phyloP scores from a whole-genome alignment of 2,888 invertebrate species.

The Bombylius discolor region DNA sequence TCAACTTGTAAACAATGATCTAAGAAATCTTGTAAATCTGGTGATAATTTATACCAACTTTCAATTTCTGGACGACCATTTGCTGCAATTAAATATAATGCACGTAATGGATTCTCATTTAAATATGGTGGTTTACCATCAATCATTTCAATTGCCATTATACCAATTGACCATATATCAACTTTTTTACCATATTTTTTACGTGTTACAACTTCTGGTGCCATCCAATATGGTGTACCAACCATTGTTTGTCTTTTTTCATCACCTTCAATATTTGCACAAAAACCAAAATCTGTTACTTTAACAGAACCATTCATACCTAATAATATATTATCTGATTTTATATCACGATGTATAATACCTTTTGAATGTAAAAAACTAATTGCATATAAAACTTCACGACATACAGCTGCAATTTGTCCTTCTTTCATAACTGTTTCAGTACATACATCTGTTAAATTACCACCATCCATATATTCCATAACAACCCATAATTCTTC shows the following conservation, averaged over 20 bases:
- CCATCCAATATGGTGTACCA: constrained; percentile 99
- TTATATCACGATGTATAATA: constrained; percentile 90
- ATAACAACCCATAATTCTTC: constrained; percentile 94
- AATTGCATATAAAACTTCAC: constrained; percentile 78
- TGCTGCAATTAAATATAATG: constrained; percentile 89
- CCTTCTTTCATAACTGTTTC: constrained; percentile 95
- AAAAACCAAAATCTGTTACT: constrained; percentile 95
- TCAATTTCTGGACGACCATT: constrained; percentile 87
- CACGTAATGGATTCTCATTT: constrained; percentile 82
- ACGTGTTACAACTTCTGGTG: constrained; percentile 84
- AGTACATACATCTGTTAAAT: constrained; percentile 91
- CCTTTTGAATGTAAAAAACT: constrained; percentile 79
- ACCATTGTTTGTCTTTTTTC: constrained; percentile 96
- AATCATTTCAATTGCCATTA: constrained; percentile 91
- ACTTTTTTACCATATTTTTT: constrained; percentile 90
- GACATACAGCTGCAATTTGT: constrained; percentile 90
- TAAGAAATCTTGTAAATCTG: constrained; percentile 66
- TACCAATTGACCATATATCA: constrained; percentile 92
- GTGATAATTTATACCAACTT: constrained; percentile 64
- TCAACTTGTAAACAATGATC: constrained; percentile 85
- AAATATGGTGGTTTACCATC: constrained; percentile 96
- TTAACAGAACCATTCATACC: constrained; percentile 88
- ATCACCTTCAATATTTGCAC: constrained; percentile 89
- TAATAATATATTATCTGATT: constrained; percentile 91
- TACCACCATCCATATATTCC: constrained; percentile 91